Conservation (phyloP, 2,797 vertebrate species). For the Rhabdophis nuchalis region DNA sequence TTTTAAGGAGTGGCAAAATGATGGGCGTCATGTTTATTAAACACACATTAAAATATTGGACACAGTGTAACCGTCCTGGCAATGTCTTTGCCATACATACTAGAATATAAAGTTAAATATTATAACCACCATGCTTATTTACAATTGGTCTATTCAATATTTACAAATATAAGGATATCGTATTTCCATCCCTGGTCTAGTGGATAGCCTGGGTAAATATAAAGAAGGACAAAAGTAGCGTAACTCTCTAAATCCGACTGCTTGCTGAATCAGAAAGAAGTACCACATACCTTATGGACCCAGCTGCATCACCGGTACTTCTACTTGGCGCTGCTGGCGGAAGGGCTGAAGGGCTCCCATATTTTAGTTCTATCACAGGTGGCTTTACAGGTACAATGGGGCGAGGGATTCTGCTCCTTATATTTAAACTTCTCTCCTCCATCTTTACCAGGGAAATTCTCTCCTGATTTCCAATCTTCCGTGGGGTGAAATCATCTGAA, state of each 20-base stretch:
- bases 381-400: constrained; percentile 70
- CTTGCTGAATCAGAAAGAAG: not conserved
- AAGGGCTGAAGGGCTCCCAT: not conserved
- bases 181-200: no score
- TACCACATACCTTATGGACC: constrained; percentile 75
- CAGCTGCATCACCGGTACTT: constrained; percentile 66
- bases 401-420: constrained; percentile 85
- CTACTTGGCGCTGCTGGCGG: not conserved
- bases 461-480: constrained; percentile 57
- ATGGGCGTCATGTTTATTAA: no score
- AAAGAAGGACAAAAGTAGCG: not conserved
- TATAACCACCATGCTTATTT: no score
- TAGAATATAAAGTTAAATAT: no score
- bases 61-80: no score
- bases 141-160: no score
- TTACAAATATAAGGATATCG: no score
- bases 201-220: not conserved
- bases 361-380: not conserved
- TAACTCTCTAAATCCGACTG: no score
- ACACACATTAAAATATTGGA: no score
- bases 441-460: constrained; percentile 38
- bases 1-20: no score
- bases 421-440: constrained; percentile 60
- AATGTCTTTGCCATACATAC: no score
- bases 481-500: constrained; percentile 76